These are phyloP conservation scores for Chironex yamaguchii DNA, from an alignment of 30 jellyfish, hydroid and myxozoan genomes.

Conservation along the genomic window DNA sequence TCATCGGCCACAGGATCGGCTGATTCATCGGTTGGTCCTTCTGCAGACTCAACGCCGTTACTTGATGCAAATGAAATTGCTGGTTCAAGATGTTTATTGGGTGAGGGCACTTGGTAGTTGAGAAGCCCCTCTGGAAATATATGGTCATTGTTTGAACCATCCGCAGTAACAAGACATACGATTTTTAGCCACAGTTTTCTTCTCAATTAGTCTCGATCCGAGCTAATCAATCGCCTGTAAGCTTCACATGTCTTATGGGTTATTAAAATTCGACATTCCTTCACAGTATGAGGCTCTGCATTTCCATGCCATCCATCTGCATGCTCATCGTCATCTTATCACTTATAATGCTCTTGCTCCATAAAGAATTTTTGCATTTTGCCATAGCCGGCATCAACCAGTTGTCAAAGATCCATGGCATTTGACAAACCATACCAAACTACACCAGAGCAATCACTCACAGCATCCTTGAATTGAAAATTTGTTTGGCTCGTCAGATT, in stretches of 20 bases:
- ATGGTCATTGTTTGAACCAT: constrained; percentile 71
- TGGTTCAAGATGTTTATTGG: too few relatives aligned
- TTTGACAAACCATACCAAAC: constrained; percentile 54
- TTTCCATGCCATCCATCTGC: constrained; percentile 53
- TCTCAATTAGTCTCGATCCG: constrained; percentile 15
- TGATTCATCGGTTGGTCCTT: too few relatives aligned
- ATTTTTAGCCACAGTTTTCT: constrained; percentile 59
- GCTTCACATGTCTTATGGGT: constrained; percentile 70
- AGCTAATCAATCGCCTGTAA: constrained; percentile 9
- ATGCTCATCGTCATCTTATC: constrained; percentile 56
- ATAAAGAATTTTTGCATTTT: constrained; percentile 14
- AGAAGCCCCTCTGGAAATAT: too few relatives aligned
- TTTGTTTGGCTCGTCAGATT: constrained; percentile 38
- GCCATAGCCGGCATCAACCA: constrained; percentile 56
- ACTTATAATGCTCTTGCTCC: constrained; percentile 2
- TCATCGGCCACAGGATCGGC: too few relatives aligned
- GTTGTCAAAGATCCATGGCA: constrained; percentile 71
- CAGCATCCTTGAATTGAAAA: constrained; percentile 12
- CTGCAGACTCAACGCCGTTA: too few relatives aligned
- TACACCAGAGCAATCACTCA: neutral
- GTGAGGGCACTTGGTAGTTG: too few relatives aligned
- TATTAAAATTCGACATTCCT: constrained; percentile 50
- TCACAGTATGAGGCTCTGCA: constrained; percentile 11
- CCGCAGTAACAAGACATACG: constrained; percentile 76
- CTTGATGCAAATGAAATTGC: too few relatives aligned